A percentile compares a stretch with the other conserved stretches of the same genome.
Conservation (phyloP, 92 coral and sea anemone genomes). For the Blastomussa wellsi region DNA sequence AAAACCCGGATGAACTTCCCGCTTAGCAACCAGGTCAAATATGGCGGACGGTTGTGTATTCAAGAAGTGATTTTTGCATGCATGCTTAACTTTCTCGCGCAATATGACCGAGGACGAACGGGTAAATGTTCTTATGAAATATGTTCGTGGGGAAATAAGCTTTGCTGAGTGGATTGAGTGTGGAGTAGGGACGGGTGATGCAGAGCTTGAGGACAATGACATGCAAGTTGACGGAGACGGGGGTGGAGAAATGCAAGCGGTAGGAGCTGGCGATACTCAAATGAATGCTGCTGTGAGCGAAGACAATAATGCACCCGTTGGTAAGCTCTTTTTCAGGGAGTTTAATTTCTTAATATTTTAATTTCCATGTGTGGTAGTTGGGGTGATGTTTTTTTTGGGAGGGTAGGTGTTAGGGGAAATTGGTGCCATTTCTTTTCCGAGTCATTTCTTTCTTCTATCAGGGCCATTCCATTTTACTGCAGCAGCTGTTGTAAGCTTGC, state of each 20-base stretch:
- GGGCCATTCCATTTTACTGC: too few relatives aligned
- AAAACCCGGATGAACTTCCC: conserved; percentile 13
- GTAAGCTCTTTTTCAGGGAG: not conserved
- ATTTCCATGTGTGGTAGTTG: not conserved
- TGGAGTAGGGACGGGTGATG: conserved; percentile 32
- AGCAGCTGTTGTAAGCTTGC: too few relatives aligned
- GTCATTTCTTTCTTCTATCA: too few relatives aligned
- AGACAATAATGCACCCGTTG: not conserved
- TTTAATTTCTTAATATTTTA: not conserved
- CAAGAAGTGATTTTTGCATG: not conserved
- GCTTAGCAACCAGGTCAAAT: conserved; percentile 38
- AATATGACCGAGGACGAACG: conserved; percentile 36
- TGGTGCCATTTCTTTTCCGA: too few relatives aligned
- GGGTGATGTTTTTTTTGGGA: too few relatives aligned
- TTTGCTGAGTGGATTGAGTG: conserved; percentile 89
- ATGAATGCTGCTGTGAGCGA: not conserved
- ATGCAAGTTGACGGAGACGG: conserved; percentile 18
- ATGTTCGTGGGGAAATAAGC: conserved; percentile 89
- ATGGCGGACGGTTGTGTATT: conserved; percentile 25
- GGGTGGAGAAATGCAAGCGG: not conserved
- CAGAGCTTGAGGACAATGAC: conserved; percentile 24
- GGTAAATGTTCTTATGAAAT: conserved; percentile 62
- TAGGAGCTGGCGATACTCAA: not conserved
- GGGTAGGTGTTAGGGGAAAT: too few relatives aligned
- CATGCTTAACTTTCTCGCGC: not conserved